Evolutionary conservation across 2,113 vertebrate species (phyloP).

Genomic region (Promerops cafer): DNA sequence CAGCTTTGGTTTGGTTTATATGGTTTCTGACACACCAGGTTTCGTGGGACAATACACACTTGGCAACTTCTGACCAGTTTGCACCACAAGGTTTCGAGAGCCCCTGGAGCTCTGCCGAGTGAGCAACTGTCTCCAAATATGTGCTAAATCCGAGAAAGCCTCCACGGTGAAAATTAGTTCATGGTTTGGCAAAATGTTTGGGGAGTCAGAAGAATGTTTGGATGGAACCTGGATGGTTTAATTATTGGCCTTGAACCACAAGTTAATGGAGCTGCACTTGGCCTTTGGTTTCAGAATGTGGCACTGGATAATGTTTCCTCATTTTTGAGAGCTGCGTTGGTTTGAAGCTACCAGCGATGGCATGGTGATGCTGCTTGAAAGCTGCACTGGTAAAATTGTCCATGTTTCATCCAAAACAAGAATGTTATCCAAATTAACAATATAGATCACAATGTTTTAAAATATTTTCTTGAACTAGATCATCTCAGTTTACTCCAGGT

Average conservation of each 20-base stretch:
- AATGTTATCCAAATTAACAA: background rate
- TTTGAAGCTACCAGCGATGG: background rate
- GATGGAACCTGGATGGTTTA: constrained; percentile 21
- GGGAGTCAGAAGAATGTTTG: constrained; percentile 35
- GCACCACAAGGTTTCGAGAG: background rate
- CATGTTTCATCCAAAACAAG: background rate
- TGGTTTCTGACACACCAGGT: background rate
- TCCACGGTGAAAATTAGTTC: constrained; percentile 51
- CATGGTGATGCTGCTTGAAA: background rate
- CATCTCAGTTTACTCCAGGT: background rate
- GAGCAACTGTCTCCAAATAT: constrained; percentile 44
- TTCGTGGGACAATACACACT: constrained; percentile 4
- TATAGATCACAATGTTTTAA: background rate
- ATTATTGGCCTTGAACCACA: constrained; percentile 44
- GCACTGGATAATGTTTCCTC: constrained; percentile 31
- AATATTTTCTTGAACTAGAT: background rate
- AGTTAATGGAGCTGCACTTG: constrained; percentile 8
- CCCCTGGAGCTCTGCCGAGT: constrained; percentile 25
- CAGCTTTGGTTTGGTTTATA: constrained; percentile 14
- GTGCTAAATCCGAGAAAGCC: constrained; percentile 9
- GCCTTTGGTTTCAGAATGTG: constrained; percentile 20
- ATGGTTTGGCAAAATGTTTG: constrained; percentile 55
- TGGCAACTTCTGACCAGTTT: background rate
- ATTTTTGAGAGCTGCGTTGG: background rate
- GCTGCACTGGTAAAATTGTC: background rate